Evolutionary conservation across 2,888 invertebrate species (phyloP).

Genomic region (Yponomeuta malinellus): DNA sequence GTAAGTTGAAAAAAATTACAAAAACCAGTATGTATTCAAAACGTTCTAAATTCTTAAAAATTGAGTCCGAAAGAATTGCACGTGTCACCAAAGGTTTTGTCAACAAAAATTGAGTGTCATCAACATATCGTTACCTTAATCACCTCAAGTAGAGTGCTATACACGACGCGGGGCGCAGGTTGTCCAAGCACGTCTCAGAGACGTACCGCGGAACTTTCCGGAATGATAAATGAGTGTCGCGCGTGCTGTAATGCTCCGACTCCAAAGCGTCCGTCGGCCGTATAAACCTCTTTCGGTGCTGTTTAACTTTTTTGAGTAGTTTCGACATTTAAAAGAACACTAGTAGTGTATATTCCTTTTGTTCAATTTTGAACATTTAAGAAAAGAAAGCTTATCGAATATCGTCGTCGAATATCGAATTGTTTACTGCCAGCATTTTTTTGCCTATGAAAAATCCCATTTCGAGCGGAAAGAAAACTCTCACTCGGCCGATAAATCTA

Average conservation of each 20-base stretch:
- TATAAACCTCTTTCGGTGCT: not conserved
- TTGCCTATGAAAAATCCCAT: no score
- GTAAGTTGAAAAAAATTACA: no score
- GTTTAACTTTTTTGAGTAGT: no score
- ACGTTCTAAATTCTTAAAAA: not conserved
- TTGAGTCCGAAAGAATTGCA: not conserved
- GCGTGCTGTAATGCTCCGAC: conserved; percentile 45
- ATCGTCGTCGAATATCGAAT: no score
- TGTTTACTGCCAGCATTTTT: no score
- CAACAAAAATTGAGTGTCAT: not conserved
- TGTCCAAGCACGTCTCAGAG: conserved; percentile 1
- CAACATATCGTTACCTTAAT: not conserved
- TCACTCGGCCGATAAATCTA: no score
- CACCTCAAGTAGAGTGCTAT: not conserved
- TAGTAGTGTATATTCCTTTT: no score
- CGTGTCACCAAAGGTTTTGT: not conserved
- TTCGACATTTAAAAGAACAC: no score
- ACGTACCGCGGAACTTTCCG: conserved; percentile 24
- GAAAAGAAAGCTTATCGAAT: no score
- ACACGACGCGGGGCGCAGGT: not conserved
- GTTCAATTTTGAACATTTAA: no score
- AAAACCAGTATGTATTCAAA: no score
- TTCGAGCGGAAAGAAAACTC: no score
- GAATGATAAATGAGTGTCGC: conserved; percentile 51
- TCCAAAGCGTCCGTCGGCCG: conserved; percentile 24